Base-by-base conservation (phyloP, 2,888 invertebrate species). In the Caenorhabditis zanzibari region DNA sequence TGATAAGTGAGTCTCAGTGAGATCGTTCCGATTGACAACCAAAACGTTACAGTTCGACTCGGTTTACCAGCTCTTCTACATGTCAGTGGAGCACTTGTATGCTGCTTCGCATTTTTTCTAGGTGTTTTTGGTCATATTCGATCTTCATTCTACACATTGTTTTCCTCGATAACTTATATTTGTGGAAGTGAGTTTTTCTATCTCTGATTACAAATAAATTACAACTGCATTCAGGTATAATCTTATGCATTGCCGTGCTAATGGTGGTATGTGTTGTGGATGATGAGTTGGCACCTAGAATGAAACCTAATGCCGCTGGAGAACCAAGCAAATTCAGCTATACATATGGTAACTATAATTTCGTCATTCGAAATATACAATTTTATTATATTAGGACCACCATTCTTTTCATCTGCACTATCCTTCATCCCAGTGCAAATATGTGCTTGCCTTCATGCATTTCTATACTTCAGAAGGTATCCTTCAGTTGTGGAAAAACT, bases 201-300 rank as follows among this genome's bases (percentile, higher is more conserved):
- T n/a, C 3, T 7, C 19, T 54, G 16, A 4, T 24, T 12, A 14
- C 9, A 49, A 4, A 4, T 19, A 49, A 49, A 19, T 2, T 26
- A 1, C 3, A 9, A 7, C 44, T 16, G 1, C 9, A 58, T 80
- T 49, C 59, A 89, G 89, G 90, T 74, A 85, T 90, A 41, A 83
- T 87, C 44, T 82, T 90, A 3, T 89, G 86, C 63, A 87, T 89
- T 0, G 91, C 90, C 3, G 90, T 92, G 9, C 79, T 92, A 35
- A 91, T 91, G 90, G 88, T 90, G n/a, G 91, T 92, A 10, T 92
- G 91, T 73, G 90, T 90, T 2, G 92, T 92, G 2, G 92, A 92
- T 77, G 91, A 92, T 75, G 92, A 92, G 79, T 79, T 92, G 80
- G 86, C 89, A 12, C 91, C 91, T 0, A 81, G 91, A 71, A 91